These are phyloP conservation scores for Poeciliopsis prolifica DNA, from an alignment of 2,113 vertebrate species.

Conservation along the genomic window DNA sequence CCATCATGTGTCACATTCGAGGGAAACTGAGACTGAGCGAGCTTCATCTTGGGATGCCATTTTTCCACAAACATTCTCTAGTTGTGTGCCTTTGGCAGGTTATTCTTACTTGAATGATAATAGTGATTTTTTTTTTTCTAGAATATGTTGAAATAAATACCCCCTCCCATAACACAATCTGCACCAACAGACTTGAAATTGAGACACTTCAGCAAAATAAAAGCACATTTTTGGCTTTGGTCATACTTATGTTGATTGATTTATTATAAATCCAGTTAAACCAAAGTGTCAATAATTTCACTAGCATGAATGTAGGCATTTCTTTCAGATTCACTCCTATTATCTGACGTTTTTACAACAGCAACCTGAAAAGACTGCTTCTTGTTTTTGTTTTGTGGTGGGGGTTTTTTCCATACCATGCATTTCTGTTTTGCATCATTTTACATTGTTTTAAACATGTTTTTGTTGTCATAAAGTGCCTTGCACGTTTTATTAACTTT, in stretches of 20 bases:
- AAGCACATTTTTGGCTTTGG: conserved; percentile 19
- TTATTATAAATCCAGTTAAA: conserved; percentile 37
- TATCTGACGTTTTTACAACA: conserved; percentile 41
- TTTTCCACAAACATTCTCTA: conserved; percentile 62
- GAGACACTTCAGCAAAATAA: not conserved
- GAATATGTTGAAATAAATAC: conserved; percentile 15
- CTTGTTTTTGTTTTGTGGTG: conserved; percentile 14
- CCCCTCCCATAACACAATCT: conserved; percentile 13
- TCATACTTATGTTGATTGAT: conserved; percentile 14
- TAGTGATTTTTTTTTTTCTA: conserved; percentile 20
- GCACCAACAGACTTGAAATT: conserved; percentile 3
- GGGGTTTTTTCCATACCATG: conserved; percentile 24
- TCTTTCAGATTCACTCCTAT: conserved; percentile 43
- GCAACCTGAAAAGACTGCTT: conserved; percentile 27
- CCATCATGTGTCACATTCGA: conserved; percentile 70
- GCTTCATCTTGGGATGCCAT: conserved; percentile 66
- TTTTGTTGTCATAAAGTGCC: conserved; percentile 51
- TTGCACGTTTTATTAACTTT: conserved; percentile 79
- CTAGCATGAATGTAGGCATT: conserved; percentile 59
- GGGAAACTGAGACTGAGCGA: conserved; percentile 69
- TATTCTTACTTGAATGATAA: conserved; percentile 43
- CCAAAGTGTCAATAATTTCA: conserved; percentile 50
- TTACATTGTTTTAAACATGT: conserved; percentile 56
- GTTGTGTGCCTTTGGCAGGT: conserved; percentile 31
- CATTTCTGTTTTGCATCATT: conserved; percentile 60